A percentile compares a stretch with the other conserved stretches of the same genome.
Conservation (phyloP, 1,140 invertebrate genomes). For the Papilio polytes region DNA sequence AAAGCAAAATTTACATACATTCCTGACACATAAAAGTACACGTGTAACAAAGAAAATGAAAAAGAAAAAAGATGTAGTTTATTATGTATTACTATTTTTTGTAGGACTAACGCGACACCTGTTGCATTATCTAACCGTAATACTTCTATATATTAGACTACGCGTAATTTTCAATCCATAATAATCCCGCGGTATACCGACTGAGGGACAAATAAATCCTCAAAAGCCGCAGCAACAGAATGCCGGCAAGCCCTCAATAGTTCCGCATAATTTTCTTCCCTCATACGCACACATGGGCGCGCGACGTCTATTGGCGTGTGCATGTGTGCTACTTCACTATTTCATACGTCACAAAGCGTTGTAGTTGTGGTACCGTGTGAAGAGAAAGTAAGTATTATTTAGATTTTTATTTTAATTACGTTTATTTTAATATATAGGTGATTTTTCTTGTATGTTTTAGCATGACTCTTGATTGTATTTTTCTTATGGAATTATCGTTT, state of each 20-base stretch:
- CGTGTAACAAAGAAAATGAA: too few relatives aligned
- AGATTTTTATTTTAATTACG: not conserved
- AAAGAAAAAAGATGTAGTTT: too few relatives aligned
- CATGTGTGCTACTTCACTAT: constrained; percentile 43
- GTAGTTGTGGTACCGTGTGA: constrained; percentile 49
- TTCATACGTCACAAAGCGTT: constrained; percentile 33
- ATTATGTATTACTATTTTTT: too few relatives aligned
- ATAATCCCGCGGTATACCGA: not conserved
- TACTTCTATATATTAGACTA: not conserved
- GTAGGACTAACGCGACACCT: not conserved
- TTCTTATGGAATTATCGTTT: not conserved
- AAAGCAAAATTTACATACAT: too few relatives aligned
- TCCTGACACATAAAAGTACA: too few relatives aligned
- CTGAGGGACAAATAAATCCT: not conserved
- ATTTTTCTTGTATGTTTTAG: not conserved
- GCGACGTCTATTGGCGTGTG: constrained; percentile 16
- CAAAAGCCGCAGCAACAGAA: constrained; percentile 11
- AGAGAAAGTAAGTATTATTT: constrained; percentile 35
- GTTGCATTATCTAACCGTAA: constrained; percentile 9
- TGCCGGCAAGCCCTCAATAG: constrained; percentile 38
- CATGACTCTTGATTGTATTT: not conserved
- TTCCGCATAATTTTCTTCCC: constrained; percentile 42
- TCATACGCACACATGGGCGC: constrained; percentile 36
- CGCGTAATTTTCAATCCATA: not conserved
- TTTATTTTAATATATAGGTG: not conserved